Evolutionary conservation across 2,113 vertebrate genomes (phyloP), one percentile per base, ranked within the genome.

Genomic region (Pluvialis apricaria): DNA sequence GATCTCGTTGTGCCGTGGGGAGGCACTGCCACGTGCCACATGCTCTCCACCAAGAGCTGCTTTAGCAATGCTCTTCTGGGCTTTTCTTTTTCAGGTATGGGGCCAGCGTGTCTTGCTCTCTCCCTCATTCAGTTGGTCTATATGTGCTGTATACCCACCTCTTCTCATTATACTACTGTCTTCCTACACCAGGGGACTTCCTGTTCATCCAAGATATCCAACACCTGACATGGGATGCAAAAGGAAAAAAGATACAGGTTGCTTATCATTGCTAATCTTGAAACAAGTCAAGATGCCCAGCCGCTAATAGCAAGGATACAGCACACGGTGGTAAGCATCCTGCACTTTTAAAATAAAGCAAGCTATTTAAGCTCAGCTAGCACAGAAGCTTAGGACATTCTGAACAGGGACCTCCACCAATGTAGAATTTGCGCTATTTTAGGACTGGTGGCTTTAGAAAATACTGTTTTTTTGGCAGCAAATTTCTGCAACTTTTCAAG

Each of bases 21-120:
- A 73, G n/a, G n/a, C 49, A 21, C 11, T 13, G 81, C 44, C 72
- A 16, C 0, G 36, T n/a, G 52, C 40, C 52, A 6, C 1, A 0
- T 5, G 12, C 52, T 84, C 38, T 65, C 69, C 58, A 9, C 0
- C 10, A 34, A 65, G 34, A 69, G 32, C 71, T 55, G 69, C 29
- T 82, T 62, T 55, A 65, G n/a, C n/a, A 61, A 19, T 4, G 16
- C 29, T 79, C 52, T 66, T 45, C 57, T 20, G 34, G 13, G 49
- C 40, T 91, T 77, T 88, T 38, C 60, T 44, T 61, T 42, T 25
- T 25, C 57, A 78, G 57, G 17, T n/a, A 6, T n/a, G 36, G 34
- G 9, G 32, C 26, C 61, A 62, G 57, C 45, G 6, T 2, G 6
- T 18, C 66, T 38, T 55, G n/a, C 36, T 17, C 26, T 26, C 8